Evolutionary conservation across 2,113 vertebrate genomes (phyloP).

Genomic region (Clarias batrachus): DNA sequence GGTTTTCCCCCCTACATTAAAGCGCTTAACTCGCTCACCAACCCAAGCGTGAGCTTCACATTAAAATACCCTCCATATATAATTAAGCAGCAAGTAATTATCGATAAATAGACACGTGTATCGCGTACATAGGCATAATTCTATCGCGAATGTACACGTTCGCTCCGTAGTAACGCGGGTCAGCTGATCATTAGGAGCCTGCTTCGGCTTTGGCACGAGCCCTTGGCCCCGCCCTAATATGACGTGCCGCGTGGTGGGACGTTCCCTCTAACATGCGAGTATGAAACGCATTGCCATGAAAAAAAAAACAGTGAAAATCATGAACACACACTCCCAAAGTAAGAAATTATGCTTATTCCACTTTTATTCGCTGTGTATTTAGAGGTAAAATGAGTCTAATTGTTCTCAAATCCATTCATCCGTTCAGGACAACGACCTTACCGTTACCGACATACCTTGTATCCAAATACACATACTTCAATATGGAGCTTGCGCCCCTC

Average conservation of each 20-base stretch:
- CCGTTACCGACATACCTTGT: too few relatives aligned
- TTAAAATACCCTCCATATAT: neutral
- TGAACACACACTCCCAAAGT: neutral
- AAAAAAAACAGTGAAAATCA: neutral
- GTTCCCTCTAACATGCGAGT: too few relatives aligned
- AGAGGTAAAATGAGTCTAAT: too few relatives aligned
- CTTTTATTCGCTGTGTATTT: neutral
- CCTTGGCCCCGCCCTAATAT: neutral
- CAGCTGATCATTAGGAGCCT: neutral
- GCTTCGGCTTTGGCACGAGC: neutral
- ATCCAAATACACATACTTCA: too few relatives aligned
- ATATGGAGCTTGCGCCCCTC: too few relatives aligned
- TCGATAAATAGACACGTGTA: constrained; percentile 9
- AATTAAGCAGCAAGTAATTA: neutral
- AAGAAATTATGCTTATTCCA: neutral
- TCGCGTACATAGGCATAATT: neutral
- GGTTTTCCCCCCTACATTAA: neutral
- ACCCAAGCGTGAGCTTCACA: neutral
- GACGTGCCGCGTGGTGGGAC: neutral
- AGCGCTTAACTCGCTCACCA: neutral
- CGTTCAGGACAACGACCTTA: too few relatives aligned
- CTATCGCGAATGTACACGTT: too few relatives aligned
- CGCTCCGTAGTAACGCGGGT: neutral
- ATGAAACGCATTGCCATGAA: neutral
- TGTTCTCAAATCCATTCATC: too few relatives aligned